Percentiles rank a stretch among this genome's conserved stretches.
These are phyloP conservation scores for Sparidentex hasta DNA, from an alignment of 2,797 vertebrate genomes.

Conservation along the genomic window DNA sequence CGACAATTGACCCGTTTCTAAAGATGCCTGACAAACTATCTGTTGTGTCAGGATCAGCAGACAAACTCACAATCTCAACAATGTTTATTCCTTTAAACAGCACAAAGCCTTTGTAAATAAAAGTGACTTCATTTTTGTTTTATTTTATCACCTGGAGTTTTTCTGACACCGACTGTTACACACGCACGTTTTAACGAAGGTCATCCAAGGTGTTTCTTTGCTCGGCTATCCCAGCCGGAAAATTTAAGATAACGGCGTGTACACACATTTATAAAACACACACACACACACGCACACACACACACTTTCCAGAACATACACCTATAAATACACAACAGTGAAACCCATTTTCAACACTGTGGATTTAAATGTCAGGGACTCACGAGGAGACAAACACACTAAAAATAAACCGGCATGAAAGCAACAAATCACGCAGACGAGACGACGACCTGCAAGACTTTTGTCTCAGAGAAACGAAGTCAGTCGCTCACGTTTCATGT, in stretches of 20 bases:
- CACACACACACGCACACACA: neutral
- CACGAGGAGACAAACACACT: constrained; percentile 2
- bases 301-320: constrained; percentile 6
- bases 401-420: neutral
- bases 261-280: neutral
- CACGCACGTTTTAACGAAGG: constrained; percentile 10
- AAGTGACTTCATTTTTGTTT: neutral
- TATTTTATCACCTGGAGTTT: neutral
- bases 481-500: too few species aligned
- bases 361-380: constrained; percentile 15
- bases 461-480: neutral
- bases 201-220: neutral
- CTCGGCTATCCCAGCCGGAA: neutral
- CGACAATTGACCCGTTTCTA: too few species aligned
- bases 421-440: neutral
- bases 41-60: too few species aligned
- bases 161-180: neutral
- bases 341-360: constrained; percentile 20
- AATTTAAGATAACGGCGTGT: neutral
- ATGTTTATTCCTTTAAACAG: too few species aligned
- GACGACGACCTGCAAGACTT: neutral
- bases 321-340: constrained; percentile 49
- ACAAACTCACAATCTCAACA: too few species aligned
- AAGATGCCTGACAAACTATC: too few species aligned
- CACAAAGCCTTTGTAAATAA: too few species aligned